phyloP scores from a whole-genome alignment of 2,888 invertebrate species.

The Exephanes ischioxanthus region DNA sequence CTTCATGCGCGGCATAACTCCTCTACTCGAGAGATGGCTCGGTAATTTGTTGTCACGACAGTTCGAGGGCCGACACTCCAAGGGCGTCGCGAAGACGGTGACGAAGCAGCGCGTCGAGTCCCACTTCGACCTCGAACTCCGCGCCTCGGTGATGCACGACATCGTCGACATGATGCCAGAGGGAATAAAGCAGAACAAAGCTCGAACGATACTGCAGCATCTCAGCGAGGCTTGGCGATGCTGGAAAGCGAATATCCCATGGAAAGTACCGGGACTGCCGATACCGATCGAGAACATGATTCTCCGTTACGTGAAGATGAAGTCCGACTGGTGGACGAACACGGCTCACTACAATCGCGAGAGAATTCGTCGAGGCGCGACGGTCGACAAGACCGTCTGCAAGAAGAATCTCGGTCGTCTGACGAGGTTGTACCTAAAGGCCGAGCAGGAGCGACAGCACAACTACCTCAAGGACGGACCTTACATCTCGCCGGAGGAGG shows the following conservation, averaged over 20 bases:
- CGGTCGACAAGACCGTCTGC: conserved; percentile 99
- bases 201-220: conserved; percentile 99
- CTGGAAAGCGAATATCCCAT: conserved; percentile 99
- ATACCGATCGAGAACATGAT: conserved; percentile 99
- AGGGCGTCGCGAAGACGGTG: conserved; percentile 99
- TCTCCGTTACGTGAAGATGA: conserved; percentile 99
- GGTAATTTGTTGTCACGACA: conserved; percentile 99
- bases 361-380: conserved; percentile 99
- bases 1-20: conserved; percentile 99
- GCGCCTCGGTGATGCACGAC: conserved; percentile 98
- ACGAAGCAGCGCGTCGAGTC: conserved; percentile 99
- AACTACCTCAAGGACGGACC: conserved; percentile 99
- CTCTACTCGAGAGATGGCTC: conserved; percentile 98
- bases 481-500: conserved; percentile 99
- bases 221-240: conserved; percentile 99
- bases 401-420: conserved; percentile 99
- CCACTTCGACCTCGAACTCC: conserved; percentile 99
- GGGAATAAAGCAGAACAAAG: conserved; percentile 99
- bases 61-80: conserved; percentile 99
- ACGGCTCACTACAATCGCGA: conserved; percentile 99
- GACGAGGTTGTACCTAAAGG: conserved; percentile 97
- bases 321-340: conserved; percentile 99
- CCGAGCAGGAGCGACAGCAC: conserved; percentile 99
- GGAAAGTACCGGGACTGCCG: conserved; percentile 99
- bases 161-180: conserved; percentile 99